These are phyloP conservation scores for Danaus plexippus DNA, from an alignment of 1,140 invertebrate species.

Conservation along the genomic window DNA sequence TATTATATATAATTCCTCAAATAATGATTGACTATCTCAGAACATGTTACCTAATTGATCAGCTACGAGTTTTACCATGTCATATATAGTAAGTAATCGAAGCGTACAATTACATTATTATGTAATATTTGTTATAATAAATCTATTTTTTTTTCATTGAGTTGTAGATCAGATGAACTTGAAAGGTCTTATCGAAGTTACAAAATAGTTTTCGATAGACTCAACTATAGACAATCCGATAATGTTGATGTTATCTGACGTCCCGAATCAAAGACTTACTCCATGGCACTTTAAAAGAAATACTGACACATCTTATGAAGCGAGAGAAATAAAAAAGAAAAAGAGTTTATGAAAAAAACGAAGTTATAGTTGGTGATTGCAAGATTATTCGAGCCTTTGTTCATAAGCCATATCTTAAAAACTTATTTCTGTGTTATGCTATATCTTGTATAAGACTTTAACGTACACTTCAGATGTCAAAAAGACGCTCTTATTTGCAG, in stretches of 20 bases:
- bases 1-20: too few relatives aligned
- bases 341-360: conserved; percentile 10
- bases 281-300: conserved; percentile 14
- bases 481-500: too few relatives aligned
- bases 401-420: conserved; percentile 1
- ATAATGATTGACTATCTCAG: too few relatives aligned
- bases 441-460: too few relatives aligned
- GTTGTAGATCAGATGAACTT: too few relatives aligned
- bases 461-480: too few relatives aligned
- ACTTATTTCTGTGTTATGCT: background rate
- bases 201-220: conserved; percentile 1
- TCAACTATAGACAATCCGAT: conserved; percentile 11
- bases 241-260: conserved; percentile 19
- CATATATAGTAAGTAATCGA: too few relatives aligned
- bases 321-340: conserved; percentile 11
- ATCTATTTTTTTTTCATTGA: too few relatives aligned
- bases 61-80: too few relatives aligned
- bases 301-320: conserved; percentile 21
- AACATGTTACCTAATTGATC: too few relatives aligned
- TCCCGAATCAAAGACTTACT: conserved; percentile 15
- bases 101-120: too few relatives aligned
- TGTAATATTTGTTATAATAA: too few relatives aligned
- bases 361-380: conserved; percentile 6
- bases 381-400: conserved; percentile 6
- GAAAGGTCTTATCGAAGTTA: background rate